phyloP scores from a whole-genome alignment of 2,888 invertebrate species.

The Bombylius discolor region DNA sequence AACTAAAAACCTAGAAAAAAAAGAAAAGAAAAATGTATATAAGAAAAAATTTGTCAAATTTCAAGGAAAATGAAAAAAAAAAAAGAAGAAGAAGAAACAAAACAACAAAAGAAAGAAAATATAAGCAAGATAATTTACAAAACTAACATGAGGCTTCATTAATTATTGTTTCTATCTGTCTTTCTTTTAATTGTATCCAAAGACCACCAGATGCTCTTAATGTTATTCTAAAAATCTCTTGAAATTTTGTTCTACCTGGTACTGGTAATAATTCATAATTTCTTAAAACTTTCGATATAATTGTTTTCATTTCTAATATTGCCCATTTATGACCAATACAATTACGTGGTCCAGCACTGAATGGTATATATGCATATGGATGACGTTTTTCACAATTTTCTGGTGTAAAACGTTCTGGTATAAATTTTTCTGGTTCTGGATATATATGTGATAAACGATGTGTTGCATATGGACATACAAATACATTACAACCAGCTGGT shows the following conservation, averaged over 20 bases:
- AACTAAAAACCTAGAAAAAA: too few relatives aligned
- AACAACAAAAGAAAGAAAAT: too few relatives aligned
- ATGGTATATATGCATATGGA: slow-evolving; percentile 45
- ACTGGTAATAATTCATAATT: slow-evolving; percentile 39
- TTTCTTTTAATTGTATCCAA: slow-evolving; percentile 40
- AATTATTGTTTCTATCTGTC: slow-evolving; percentile 12
- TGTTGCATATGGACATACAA: slow-evolving; percentile 43
- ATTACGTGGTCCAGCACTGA: slow-evolving; percentile 47
- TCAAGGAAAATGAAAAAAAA: too few relatives aligned
- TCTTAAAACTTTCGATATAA: slow-evolving; percentile 41
- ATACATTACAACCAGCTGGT: slow-evolving; percentile 42
- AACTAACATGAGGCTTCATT: too few relatives aligned
- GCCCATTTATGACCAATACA: slow-evolving; percentile 46
- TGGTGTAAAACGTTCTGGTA: slow-evolving; percentile 44
- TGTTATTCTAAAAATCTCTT: slow-evolving; percentile 42
- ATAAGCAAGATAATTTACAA: too few relatives aligned
- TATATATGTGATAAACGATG: slow-evolving; percentile 44
- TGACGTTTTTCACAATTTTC: slow-evolving; percentile 40
- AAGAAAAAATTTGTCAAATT: too few relatives aligned
- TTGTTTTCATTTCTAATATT: slow-evolving; percentile 45
- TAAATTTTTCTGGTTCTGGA: slow-evolving; percentile 43
- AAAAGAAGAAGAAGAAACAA: too few relatives aligned
- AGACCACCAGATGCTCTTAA: slow-evolving; percentile 45
- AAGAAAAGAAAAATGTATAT: too few relatives aligned
- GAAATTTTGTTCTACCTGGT: slow-evolving; percentile 39